Percentiles rank a stretch among this genome's conserved stretches.
These are phyloP conservation scores for Brevimyrus niger DNA, from an alignment of 2,113 vertebrate genomes.

Conservation along the genomic window DNA sequence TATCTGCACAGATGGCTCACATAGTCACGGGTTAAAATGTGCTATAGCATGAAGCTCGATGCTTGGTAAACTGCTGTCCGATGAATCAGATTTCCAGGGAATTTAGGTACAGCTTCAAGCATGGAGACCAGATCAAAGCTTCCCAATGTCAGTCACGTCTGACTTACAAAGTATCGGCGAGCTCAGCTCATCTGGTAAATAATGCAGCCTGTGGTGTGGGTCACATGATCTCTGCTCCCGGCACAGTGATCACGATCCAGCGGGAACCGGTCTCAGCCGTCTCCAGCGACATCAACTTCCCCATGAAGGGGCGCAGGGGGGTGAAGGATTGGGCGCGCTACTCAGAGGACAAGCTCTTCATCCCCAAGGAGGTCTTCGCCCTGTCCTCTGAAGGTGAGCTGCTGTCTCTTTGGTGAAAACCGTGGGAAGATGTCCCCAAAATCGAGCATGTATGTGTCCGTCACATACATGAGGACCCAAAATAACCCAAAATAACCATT, in stretches of 20 bases:
- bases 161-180: not conserved
- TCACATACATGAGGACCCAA: not conserved
- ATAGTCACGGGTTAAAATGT: not conserved
- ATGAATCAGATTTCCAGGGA: not conserved
- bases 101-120: not conserved
- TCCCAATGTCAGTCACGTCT: not conserved
- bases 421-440: not conserved
- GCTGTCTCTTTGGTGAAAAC: not conserved
- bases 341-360: constrained; percentile 93
- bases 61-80: not conserved
- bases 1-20: not conserved
- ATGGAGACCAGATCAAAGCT: not conserved
- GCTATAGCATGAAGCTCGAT: not conserved
- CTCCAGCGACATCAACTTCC: constrained; percentile 97
- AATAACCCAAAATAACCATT: not conserved
- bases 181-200: not conserved
- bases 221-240: constrained; percentile 14
- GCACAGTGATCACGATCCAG: constrained; percentile 90
- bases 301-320: constrained; percentile 89
- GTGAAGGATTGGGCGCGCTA: constrained; percentile 98
- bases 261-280: constrained; percentile 88
- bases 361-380: constrained; percentile 92
- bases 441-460: not conserved
- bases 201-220: not conserved
- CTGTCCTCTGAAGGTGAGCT: constrained; percentile 69